Base-by-base conservation (phyloP, 2,888 invertebrate genomes). In the Lithophane socia region DNA sequence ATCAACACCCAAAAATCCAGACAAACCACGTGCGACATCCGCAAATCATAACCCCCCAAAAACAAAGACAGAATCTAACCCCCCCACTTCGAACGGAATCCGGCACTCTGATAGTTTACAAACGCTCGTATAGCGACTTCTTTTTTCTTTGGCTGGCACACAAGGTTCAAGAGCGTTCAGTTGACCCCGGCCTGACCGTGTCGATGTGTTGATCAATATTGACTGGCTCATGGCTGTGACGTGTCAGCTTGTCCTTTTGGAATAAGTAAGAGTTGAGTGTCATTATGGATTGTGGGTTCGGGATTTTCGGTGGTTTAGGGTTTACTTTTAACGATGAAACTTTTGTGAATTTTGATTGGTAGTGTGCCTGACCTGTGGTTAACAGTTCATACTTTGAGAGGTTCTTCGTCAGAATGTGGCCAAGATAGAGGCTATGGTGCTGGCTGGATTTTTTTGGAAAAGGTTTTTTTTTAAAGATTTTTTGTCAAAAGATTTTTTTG, bases 121-220 rank as follows among this genome's bases (percentile, higher is more conserved):
- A 79, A 73, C 79, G 85, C 64, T 37, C 72, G 70, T 68, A n/a
- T n/a, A 60, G 54, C 29, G 47, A 37, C 71, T 78, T 85, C 86
- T 87, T 88, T 88, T 87, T 86, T 79, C 87, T 86, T 80, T 83
- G 56, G 63, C 67, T 64, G 75, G 77, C 80, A 63, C 78, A 87
- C 80, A 86, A 87, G 84, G 91, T 91, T 91, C 91, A 91, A 91
- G 91, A 85, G 91, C 91, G 82, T 9, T 21, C 66, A 58, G 60
- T 71, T 85, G 88, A 87, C 86, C 87, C 83, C 79, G 69, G 75
- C 69, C 86, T 90, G 89, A 89, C 90, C 89, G 86, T 85, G 71
- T 44, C 80, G 80, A 83, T 71, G 81, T 73, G 77, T 80, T 83
- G 82, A 87, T 88, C 86, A 86, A 87, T 88, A 89, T 87, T 86